Evolutionary conservation across 1,140 invertebrate species (phyloP).

Genomic region (Palaemon carinicauda): DNA sequence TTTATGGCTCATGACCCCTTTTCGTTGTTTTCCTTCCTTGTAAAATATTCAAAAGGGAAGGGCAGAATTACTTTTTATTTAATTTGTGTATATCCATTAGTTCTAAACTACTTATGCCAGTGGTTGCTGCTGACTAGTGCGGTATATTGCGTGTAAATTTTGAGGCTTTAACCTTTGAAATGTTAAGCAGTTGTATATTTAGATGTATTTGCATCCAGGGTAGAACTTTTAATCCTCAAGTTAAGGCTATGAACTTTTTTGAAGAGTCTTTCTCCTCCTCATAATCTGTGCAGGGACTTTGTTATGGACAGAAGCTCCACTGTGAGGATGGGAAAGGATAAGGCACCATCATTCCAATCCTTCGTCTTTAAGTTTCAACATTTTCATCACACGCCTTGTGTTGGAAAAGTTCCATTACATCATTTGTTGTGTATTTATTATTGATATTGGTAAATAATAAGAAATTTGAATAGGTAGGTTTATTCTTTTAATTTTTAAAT

Average conservation of each 20-base stretch:
- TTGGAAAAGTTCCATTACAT: slow-evolving; percentile 41
- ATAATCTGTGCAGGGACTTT: not conserved
- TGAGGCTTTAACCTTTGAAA: slow-evolving; percentile 12
- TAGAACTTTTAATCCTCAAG: too few species aligned
- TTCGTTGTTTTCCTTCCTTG: too few species aligned
- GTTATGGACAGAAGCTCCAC: slow-evolving; percentile 14
- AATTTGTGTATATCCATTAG: slow-evolving; percentile 2
- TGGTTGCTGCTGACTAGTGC: slow-evolving; percentile 1
- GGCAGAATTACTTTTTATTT: not conserved
- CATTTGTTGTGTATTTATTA: slow-evolving; percentile 50
- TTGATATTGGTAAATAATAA: slow-evolving; percentile 47
- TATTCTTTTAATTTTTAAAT: slow-evolving; percentile 17
- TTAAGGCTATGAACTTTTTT: not conserved
- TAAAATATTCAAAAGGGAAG: not conserved
- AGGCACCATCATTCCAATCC: slow-evolving; percentile 42
- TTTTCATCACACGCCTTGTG: slow-evolving; percentile 28
- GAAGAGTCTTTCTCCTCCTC: not conserved
- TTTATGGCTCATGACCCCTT: too few species aligned
- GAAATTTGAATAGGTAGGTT: slow-evolving; percentile 47
- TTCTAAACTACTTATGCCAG: not conserved
- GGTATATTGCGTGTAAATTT: slow-evolving; percentile 6
- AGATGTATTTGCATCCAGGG: slow-evolving; percentile 9
- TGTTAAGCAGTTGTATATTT: slow-evolving; percentile 26
- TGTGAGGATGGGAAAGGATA: slow-evolving; percentile 30
- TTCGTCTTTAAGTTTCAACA: not conserved